Evolutionary conservation across 1,140 invertebrate species (phyloP).

Genomic region (Lordiphosa collinella): DNA sequence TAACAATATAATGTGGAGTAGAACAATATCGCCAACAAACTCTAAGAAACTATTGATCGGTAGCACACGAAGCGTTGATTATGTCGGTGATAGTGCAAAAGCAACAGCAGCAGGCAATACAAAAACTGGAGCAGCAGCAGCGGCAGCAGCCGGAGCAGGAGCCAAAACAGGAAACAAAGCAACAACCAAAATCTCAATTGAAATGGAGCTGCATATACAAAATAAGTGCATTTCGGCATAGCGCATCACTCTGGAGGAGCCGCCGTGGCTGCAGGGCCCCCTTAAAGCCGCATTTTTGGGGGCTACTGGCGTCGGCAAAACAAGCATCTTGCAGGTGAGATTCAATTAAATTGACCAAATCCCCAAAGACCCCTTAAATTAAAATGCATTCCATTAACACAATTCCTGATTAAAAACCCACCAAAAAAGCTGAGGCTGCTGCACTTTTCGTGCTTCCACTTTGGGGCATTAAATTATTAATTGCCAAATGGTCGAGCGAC

Average conservation of each 20-base stretch:
- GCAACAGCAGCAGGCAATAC: constrained; percentile 41
- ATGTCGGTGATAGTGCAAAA: constrained; percentile 77
- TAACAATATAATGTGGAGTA: constrained; percentile 79
- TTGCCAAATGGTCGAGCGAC: constrained; percentile 15
- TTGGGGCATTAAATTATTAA: constrained; percentile 47
- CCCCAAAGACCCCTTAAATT: too few species aligned
- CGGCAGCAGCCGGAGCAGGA: constrained; percentile 27
- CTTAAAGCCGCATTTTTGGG: constrained; percentile 90
- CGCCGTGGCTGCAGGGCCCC: constrained; percentile 82
- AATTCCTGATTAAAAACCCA: too few species aligned
- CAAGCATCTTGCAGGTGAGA: constrained; percentile 88
- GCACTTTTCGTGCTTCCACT: constrained; percentile 40
- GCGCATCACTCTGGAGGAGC: constrained; percentile 80
- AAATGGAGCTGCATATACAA: constrained; percentile 79
- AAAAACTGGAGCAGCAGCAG: constrained; percentile 28
- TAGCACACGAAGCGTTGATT: constrained; percentile 78
- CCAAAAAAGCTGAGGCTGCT: constrained; percentile 6
- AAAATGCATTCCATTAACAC: neutral
- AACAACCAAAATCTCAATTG: constrained; percentile 77
- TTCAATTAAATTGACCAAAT: too few species aligned
- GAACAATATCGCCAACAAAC: constrained; percentile 78
- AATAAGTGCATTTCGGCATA: constrained; percentile 80
- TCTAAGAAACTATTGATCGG: constrained; percentile 78
- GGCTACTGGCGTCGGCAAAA: constrained; percentile 89
- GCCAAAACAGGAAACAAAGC: constrained; percentile 16